Evolutionary conservation across 2,797 vertebrate genomes (phyloP), one percentile per base, ranked within the genome.

Genomic region (Sylvia borin): DNA sequence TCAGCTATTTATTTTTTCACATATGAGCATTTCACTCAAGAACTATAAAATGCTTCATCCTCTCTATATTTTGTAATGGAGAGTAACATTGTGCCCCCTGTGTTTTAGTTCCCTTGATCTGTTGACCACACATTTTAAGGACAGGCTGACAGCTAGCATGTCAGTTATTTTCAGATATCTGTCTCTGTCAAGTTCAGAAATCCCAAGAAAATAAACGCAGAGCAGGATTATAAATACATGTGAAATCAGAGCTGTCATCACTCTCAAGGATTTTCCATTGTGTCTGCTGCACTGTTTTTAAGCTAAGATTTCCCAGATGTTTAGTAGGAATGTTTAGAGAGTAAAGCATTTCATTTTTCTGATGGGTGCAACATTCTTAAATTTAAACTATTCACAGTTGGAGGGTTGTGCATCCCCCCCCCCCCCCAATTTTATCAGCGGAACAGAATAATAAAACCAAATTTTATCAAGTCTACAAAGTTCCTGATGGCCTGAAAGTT

Each of bases 151-250:
- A 95, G 83, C 55, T 93, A 94, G 88, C 91, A 93, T 68, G 93
- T 97, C 95, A 88, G 85, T 96, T 96, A 96, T 95, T 95, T 95
- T 95, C 94, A 96, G 85, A 77, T 92, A 96, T 96, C 94, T 91
- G 88, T 95, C 85, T 95, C 83, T 95, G 95, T 95, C 95, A 96
- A 90, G 95, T 90, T 93, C 94, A 95, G 93, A 95, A 96, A 92
- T 95, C 88, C 83, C 88, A 72, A 82, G 93, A 95, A 95, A 96
- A 96, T 87, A 97, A 95, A 96, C 53, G 0, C 81, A 94, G 94
- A 61, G 50, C 71, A 88, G 94, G 85, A 95, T 88, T 96, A 92
- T 94, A 97, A 97, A 96, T 96, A 93, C 34, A 96, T 79, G 77
- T 94, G 90, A 97, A 96, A 96, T 96, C 94, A 87, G 79, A 96